A percentile compares a stretch with the other conserved stretches of the same genome.
Evolutionary conservation across 2,113 vertebrate genomes (phyloP).

Genomic region (Mustela lutreola): DNA sequence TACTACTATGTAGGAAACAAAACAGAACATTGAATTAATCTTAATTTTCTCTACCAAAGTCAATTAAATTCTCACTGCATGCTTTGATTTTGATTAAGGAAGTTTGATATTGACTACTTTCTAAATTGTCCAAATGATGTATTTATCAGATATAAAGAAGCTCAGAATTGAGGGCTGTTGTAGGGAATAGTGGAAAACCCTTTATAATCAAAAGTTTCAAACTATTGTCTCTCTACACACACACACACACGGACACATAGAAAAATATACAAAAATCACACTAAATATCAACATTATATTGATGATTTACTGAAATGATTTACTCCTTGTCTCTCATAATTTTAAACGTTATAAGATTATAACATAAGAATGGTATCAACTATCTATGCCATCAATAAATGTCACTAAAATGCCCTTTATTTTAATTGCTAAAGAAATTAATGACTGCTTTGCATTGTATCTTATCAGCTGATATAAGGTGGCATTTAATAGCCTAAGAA

Average conservation of each 20-base stretch:
- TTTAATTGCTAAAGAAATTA: conserved; percentile 71
- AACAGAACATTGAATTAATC: not conserved
- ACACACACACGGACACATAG: not conserved
- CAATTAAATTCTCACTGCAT: not conserved
- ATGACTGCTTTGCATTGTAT: conserved; percentile 62
- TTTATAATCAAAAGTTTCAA: not conserved
- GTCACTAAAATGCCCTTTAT: conserved; percentile 40
- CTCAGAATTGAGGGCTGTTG: not conserved
- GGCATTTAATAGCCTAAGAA: conserved; percentile 70
- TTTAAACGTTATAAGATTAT: conserved; percentile 68
- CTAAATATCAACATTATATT: not conserved
- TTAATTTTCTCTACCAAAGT: not conserved
- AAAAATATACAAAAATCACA: not conserved
- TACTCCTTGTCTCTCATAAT: conserved; percentile 9
- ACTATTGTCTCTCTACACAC: not conserved
- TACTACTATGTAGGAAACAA: not conserved
- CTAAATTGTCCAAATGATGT: not conserved
- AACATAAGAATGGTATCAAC: not conserved
- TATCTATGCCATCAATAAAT: not conserved
- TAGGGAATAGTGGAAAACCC: not conserved
- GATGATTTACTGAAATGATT: conserved; percentile 10
- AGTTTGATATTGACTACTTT: not conserved
- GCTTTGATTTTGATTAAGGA: conserved; percentile 1
- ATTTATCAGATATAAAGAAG: not conserved
- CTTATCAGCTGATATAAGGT: conserved; percentile 62